Base-by-base conservation (phyloP, 2,888 invertebrate genomes). In the Strigamia maritima region DNA sequence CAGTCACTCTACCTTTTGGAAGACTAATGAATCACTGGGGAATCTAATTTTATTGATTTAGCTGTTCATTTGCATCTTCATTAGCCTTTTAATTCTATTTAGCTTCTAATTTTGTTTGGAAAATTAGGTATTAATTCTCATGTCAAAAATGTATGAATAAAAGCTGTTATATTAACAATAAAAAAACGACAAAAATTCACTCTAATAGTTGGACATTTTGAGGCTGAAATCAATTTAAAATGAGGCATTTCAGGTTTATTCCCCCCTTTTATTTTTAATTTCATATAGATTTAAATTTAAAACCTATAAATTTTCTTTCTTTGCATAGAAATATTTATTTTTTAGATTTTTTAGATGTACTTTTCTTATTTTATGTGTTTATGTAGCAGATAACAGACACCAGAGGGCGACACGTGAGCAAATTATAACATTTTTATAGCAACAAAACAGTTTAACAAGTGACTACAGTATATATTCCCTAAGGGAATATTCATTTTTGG, bases 1-100 rank as follows among this genome's bases (percentile, higher is more conserved):
- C 24, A 65, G 26, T 26, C 28, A 28, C 14, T 65, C 65, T 65
- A 65, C 22, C 65, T 65, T 65, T 65, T 65, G 65, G 65, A 65
- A 65, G 65, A 65, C 65, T 65, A 65, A 65, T 65, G 65, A 65
- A 65, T 65, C 65, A 65, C 65, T 65, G 65, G 65, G 28, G 65
- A 12, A 65, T 65, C 65, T 65, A 65, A 65, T 65, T 65, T 65
- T 26, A 65, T 19, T 49, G 65, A 65, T 14, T 65, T 65, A 65
- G 28, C 65, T 65, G 14, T 65, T 65, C 65, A 65, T 65, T 65
- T 65, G 65, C 65, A 65, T 26, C 24, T 65, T 65, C 65, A 65
- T 65, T 65, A 65, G 65, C 65, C 65, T 65, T 49, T 65, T 26
- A 65, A 65, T 65, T 65, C 65, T 65, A 65, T 65, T 31, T 65